Evolutionary conservation across 2,797 vertebrate species (phyloP).

Genomic region (Valencia hispanica): DNA sequence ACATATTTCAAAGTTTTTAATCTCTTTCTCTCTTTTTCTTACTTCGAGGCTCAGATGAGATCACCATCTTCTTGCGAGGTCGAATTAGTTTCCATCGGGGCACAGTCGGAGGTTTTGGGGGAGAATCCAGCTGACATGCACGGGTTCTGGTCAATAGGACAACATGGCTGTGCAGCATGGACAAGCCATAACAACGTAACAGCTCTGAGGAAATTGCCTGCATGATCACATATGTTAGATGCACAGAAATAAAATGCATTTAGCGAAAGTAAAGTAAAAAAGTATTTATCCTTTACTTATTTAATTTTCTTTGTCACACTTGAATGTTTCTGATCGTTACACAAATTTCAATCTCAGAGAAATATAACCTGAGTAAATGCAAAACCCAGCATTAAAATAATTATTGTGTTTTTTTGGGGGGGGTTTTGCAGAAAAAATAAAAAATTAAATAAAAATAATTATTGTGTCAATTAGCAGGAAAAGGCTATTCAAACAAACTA

Average conservation of each 20-base stretch:
- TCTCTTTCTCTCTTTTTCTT: constrained; percentile 35
- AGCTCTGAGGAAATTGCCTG: constrained; percentile 88
- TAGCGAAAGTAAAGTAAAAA: not conserved
- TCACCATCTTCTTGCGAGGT: constrained; percentile 76
- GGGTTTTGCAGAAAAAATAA: no score
- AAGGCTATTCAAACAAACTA: not conserved
- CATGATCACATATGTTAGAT: constrained; percentile 20
- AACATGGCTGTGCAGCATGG: constrained; percentile 84
- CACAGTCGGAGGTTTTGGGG: constrained; percentile 71
- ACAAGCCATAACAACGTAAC: constrained; percentile 88
- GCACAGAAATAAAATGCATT: constrained; percentile 25
- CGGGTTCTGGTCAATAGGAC: constrained; percentile 87
- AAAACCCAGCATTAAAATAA: not conserved
- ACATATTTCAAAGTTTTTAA: constrained; percentile 14
- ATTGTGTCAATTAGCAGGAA: not conserved
- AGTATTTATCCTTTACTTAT: not conserved
- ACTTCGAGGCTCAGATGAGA: constrained; percentile 89
- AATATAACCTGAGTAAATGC: not conserved
- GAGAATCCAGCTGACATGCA: constrained; percentile 81
- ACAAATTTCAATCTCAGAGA: not conserved
- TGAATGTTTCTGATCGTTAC: not conserved
- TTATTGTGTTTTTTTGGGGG: not conserved
- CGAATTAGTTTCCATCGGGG: constrained; percentile 90
- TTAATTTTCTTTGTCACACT: not conserved
- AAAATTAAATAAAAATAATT: no score